Evolutionary conservation across 2,113 vertebrate species (phyloP), one percentile per base, ranked within the genome.

Genomic region (Axis porcinus): DNA sequence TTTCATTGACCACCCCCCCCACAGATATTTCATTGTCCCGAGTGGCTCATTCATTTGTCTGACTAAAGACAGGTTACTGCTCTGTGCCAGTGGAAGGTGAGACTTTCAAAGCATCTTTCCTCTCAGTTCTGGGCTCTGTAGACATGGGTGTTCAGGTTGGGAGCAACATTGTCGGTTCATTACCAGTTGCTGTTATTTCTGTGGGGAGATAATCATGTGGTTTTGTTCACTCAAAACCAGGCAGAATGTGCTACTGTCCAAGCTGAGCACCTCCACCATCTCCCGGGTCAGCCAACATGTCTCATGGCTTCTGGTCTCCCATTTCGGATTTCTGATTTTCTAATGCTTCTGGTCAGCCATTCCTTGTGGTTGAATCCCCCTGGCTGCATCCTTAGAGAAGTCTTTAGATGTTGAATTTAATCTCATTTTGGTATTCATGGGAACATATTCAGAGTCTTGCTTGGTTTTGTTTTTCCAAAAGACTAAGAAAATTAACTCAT

Each of bases 1-100:
- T 28, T 9, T n/a, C 36, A 4, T 6, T 7, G 79, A 16, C 45
- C 11, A 40, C 17, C 6, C 23, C 45, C 12, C 17, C 6, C 14
- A 2, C 0, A 4, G 64, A 64, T 40, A 19, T 3, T 0, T 0
- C 0, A 2, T 2, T 4, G 15, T 67, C 45, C 12, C 0, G 0
- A 19, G 30, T 0, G 5, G 30, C 50, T 40, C 30, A 21, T 15
- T 21, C 28, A 2, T 0, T 23, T 5, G 6, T 36, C 17, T 8
- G 57, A 43, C 7, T 16, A 45, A n/a, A 67, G 43, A 19, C 11
- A 50, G 25, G 14, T 36, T 10, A 6, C 16, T 11, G 36, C 0
- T 33, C 2, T 23, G 11, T n/a, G 36, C 25, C 40, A 4, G 82
- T 33, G 17, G 60, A 17, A 40, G 43, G 23, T 45, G 58, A 2